Percentiles rank a stretch among this genome's conserved stretches.
phyloP scores from a whole-genome alignment of 2,888 invertebrate genomes.

The Chironomus riparius region DNA sequence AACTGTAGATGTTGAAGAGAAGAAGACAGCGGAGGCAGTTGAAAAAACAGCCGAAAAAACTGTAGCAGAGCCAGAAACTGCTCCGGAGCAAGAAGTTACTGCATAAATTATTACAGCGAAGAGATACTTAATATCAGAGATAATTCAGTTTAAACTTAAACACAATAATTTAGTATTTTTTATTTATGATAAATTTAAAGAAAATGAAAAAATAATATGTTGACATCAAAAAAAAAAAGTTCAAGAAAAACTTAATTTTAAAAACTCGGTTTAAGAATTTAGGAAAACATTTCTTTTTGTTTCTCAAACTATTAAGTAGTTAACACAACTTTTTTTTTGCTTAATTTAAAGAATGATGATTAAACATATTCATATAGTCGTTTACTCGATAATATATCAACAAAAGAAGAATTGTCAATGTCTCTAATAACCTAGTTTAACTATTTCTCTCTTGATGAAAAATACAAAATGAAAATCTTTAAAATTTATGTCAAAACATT shows the following conservation, averaged over 20 bases:
- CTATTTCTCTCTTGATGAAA: not conserved
- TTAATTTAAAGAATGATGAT: not conserved
- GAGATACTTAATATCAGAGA: not conserved
- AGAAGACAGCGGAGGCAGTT: not conserved
- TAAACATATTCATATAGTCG: not conserved
- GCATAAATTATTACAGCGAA: not conserved
- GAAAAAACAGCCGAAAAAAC: not conserved
- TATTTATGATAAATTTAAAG: constrained; percentile 14
- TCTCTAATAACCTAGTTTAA: not conserved
- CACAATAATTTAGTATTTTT: constrained; percentile 24
- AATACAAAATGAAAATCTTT: not conserved
- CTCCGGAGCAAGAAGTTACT: not conserved
- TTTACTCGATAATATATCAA: not conserved
- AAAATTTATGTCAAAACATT: not conserved
- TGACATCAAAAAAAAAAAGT: constrained; percentile 11
- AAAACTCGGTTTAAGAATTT: constrained; percentile 10
- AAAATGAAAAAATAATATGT: constrained; percentile 1
- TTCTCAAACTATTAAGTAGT: not conserved
- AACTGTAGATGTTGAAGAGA: not conserved
- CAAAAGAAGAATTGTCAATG: not conserved
- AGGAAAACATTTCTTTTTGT: not conserved
- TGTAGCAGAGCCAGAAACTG: not conserved
- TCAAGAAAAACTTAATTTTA: constrained; percentile 17
- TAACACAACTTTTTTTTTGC: not conserved
- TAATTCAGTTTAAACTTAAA: constrained; percentile 8